Base-by-base conservation (phyloP, 1,140 invertebrate genomes). In the Coelopa frigida region DNA sequence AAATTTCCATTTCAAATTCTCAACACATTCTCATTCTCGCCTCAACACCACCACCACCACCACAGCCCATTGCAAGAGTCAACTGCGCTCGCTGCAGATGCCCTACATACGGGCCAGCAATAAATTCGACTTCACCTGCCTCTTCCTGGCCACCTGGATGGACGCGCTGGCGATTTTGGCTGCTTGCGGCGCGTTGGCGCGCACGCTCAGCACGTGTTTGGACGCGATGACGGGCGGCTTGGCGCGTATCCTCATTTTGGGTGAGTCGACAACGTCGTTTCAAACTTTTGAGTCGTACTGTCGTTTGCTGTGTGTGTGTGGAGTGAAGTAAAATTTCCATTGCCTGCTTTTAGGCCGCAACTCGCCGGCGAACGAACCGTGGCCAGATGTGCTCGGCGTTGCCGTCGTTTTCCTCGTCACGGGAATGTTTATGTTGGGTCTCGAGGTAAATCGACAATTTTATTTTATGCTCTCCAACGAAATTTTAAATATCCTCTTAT, bases 321-420 rank as follows among this genome's bases (percentile, higher is more conserved):
- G 31, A 4, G 31, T 33, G 17, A 44, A 8, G 42, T 33, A 3
- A 33, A 43, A 15, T 27, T 27, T 37, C 33, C 33, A 26, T 44
- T 44, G 47, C 33, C 31, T 49, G 44, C 26, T 50, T 50, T 41
- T 38, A 65, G 71, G 75, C n/a, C 59, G 76, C 40, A 70, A 70
- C 46, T 60, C 70, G 44, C 70, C 73, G 5, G 54, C 67, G 12
- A 78, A 78, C 3, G 81, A 82, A 58, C 79, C 80, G 4, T 82
- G 80, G 77, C 79, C 81, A 35, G 81, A 84, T 68, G 76, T 83
- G 1, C 55, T 83, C 15, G 81, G 80, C n/a, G 78, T 83, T 5
- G 76, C 76, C 0, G 78, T 82, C 11, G 75, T 82, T 3, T 72
- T 79, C 54, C 70, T 83, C 3, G 75, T 82, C 3, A 81, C 78